Base-by-base conservation (phyloP, 2,113 vertebrate species). In the Cnemophilus loriae region DNA sequence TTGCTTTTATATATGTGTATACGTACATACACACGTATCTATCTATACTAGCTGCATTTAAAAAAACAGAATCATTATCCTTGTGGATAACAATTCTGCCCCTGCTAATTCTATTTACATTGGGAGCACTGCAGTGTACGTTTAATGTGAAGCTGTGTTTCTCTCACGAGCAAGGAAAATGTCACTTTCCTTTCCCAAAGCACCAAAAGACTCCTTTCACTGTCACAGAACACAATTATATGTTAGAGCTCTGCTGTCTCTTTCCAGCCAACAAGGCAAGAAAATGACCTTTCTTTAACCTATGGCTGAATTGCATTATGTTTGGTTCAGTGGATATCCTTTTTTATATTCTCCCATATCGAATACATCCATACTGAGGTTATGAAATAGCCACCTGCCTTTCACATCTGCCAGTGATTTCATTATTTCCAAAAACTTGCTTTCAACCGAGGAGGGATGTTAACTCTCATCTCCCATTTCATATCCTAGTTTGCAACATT, bases 261-360 rank as follows among this genome's bases (percentile, higher is more conserved):
- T 90, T 95, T 84, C 65, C 63, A 96, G 81, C 37, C 94, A 96
- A 96, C 60, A 91, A 87, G 93, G 81, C 93, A 95, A 95, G 84
- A 93, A 89, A 93, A 91, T 78, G 79, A 92, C 92, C 96, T 93
- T 97, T 81, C 90, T 92, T 90, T 95, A 91, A 96, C 93, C 94
- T 94, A 60, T 49, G 89, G 64, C 65, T 84, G 77, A 94, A 94
- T 69, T 94, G 37, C 77, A 94, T 96, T 92, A 74, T 71, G 46
- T 57, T 75, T 21, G 28, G 89, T 95, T 90, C 94, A 92, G 73
- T 41, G 69, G 26, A 63, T 50, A 70, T 59, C 63, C 59, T 53
- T 70, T 83, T 84, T 88, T 73, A 89, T 70, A 77, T 80, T 74
- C 90, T 86, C 42, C 50, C 4, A 0, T 53, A 93, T 69, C 85